Conservation (phyloP, 2,113 vertebrate species). For the Syngnathus scovelli region DNA sequence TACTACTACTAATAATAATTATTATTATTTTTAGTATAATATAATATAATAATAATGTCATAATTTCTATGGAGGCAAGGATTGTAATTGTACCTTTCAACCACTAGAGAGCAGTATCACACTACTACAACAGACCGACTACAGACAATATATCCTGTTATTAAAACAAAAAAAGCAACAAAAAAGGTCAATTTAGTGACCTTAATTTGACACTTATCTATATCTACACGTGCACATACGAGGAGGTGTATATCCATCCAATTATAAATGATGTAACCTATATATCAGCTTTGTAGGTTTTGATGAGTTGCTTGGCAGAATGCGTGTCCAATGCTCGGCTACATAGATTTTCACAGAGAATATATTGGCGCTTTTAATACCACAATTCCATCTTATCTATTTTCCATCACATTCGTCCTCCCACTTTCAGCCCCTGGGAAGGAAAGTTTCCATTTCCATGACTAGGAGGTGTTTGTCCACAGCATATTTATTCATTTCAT, state of each 20-base stretch:
- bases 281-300: neutral
- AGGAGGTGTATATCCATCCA: neutral
- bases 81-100: neutral
- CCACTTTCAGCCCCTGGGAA: slow-evolving; percentile 17
- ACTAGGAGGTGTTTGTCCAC: slow-evolving; percentile 35
- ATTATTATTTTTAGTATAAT: no score
- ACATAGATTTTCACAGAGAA: slow-evolving; percentile 20
- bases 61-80: no score
- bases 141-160: neutral
- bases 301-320: slow-evolving; percentile 1
- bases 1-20: no score
- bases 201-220: neutral
- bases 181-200: no score
- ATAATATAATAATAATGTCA: no score
- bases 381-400: slow-evolving; percentile 31
- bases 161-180: no score
- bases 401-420: slow-evolving; percentile 44
- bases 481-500: slow-evolving; percentile 62
- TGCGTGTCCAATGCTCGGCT: neutral
- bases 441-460: slow-evolving; percentile 7
- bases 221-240: slow-evolving; percentile 6
- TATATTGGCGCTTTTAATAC: slow-evolving; percentile 18
- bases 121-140: neutral
- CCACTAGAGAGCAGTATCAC: slow-evolving; percentile 43
- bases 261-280: neutral